These are phyloP conservation scores for Todus mexicanus DNA, from an alignment of 2,797 vertebrate species.

Conservation along the genomic window DNA sequence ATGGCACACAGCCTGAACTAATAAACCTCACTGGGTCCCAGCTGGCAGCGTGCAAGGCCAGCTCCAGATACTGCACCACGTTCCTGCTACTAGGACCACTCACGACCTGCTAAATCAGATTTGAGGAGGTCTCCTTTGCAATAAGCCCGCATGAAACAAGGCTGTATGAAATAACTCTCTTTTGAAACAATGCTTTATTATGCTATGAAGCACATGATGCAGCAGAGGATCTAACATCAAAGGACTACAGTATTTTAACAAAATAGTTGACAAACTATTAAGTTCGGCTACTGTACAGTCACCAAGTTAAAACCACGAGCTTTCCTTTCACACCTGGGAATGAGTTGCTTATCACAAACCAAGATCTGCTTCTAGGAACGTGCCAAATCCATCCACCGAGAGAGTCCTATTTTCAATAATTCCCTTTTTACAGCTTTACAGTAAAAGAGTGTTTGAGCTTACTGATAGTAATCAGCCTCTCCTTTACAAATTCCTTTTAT, in stretches of 20 bases:
- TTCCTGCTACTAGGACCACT: background rate
- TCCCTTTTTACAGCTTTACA: constrained; percentile 85
- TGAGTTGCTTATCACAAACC: constrained; percentile 78
- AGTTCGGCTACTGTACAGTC: constrained; percentile 63
- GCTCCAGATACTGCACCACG: background rate
- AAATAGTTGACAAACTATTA: constrained; percentile 60
- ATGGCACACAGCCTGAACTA: background rate
- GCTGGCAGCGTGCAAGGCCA: background rate
- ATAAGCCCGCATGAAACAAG: background rate
- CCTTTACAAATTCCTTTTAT: constrained; percentile 88
- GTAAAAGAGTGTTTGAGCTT: constrained; percentile 82
- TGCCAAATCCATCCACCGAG: constrained; percentile 79
- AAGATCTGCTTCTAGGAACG: constrained; percentile 82
- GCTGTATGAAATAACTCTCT: background rate
- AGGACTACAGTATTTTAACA: background rate
- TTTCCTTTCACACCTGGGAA: constrained; percentile 82
- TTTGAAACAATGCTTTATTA: constrained; percentile 16
- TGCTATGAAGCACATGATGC: background rate
- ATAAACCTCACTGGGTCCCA: background rate
- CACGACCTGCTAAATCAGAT: background rate
- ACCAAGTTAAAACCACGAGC: constrained; percentile 67
- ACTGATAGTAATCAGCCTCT: constrained; percentile 87
- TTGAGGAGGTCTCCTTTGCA: background rate
- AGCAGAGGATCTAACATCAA: constrained; percentile 42
- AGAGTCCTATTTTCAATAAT: constrained; percentile 78